Evolutionary conservation across 2,888 invertebrate species (phyloP).

Genomic region (Oscheius sp.): DNA sequence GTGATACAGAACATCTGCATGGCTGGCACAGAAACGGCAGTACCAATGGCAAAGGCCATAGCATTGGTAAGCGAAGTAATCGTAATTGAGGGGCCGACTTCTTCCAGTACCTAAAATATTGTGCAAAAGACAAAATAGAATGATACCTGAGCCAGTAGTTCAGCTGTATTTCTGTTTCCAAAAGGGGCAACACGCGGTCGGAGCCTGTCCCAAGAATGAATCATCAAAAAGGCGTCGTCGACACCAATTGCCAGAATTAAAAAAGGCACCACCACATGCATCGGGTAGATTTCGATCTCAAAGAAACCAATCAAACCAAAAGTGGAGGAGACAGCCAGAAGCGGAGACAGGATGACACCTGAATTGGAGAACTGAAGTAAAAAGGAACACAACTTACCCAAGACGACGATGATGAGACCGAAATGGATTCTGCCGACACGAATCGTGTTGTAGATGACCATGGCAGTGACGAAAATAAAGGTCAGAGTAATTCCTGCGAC

Average conservation of each 20-base stretch:
- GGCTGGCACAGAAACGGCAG: slow-evolving; percentile 41
- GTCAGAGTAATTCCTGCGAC: slow-evolving; percentile 37
- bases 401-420: slow-evolving; percentile 28
- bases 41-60: slow-evolving; percentile 48
- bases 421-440: slow-evolving; percentile 11
- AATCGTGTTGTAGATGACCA: slow-evolving; percentile 25
- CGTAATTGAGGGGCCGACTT: slow-evolving; percentile 45
- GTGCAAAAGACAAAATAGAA: not conserved
- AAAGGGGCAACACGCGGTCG: slow-evolving; percentile 23
- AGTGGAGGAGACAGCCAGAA: slow-evolving; percentile 42
- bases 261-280: slow-evolving; percentile 48
- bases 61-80: slow-evolving; percentile 47
- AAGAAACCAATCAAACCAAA: slow-evolving; percentile 43
- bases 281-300: slow-evolving; percentile 42
- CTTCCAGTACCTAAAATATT: slow-evolving; percentile 39
- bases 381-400: not conserved
- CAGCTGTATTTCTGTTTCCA: slow-evolving; percentile 20
- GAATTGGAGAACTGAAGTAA: not conserved
- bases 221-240: slow-evolving; percentile 50
- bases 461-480: slow-evolving; percentile 36
- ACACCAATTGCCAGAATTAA: slow-evolving; percentile 51
- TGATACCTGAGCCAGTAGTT: slow-evolving; percentile 26
- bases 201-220: slow-evolving; percentile 43
- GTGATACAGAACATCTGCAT: slow-evolving; percentile 47
- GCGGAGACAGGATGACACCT: slow-evolving; percentile 40